A percentile compares a stretch with the other conserved stretches of the same genome.
Conservation (phyloP, 2,888 invertebrate species). For the Frankliniella fusca region DNA sequence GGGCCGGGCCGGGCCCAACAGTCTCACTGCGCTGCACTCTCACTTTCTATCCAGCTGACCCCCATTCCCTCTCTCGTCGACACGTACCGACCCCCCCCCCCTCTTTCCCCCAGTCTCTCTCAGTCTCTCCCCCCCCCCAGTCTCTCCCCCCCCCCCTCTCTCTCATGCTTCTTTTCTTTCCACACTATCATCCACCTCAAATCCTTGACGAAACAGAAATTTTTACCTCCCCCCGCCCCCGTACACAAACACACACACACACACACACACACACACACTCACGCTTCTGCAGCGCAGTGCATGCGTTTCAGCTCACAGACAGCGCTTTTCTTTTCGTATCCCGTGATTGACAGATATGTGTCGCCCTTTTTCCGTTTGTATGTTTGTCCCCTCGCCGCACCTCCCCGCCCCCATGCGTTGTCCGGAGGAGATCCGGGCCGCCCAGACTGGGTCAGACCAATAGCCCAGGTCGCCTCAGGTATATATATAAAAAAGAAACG, state of each 20-base stretch:
- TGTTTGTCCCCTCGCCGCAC: neutral
- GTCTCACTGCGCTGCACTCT: neutral
- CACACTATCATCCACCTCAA: neutral
- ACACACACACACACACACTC: neutral
- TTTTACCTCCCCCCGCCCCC: neutral
- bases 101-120: too few relatives aligned
- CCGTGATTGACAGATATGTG: constrained; percentile 14
- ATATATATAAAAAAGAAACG: too few relatives aligned
- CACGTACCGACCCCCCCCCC: too few relatives aligned
- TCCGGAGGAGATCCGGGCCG: neutral
- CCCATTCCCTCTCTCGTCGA: neutral
- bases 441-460: too few relatives aligned
- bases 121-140: too few relatives aligned
- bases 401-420: neutral
- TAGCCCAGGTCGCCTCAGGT: too few relatives aligned
- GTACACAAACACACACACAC: neutral
- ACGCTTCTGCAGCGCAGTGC: neutral
- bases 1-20: neutral
- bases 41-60: constrained; percentile 24
- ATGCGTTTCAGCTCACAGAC: too few relatives aligned
- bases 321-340: neutral
- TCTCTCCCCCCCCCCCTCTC: too few relatives aligned
- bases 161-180: too few relatives aligned
- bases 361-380: constrained; percentile 14
- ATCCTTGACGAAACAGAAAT: neutral